Base-by-base conservation (phyloP, 2,113 vertebrate genomes). In the Mesoclemmys tuberculata region DNA sequence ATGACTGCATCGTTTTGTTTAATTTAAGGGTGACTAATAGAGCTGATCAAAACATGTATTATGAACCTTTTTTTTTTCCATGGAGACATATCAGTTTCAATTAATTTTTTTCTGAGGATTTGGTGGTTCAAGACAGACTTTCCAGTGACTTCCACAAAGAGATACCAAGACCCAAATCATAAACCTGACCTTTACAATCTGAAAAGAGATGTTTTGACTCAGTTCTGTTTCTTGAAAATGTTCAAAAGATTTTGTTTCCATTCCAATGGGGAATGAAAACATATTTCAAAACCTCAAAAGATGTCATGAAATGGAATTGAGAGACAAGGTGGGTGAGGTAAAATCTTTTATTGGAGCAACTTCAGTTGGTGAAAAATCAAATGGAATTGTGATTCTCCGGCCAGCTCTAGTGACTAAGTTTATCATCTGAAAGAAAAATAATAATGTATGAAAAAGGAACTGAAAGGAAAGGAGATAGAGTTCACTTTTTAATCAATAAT, bases 231-330 rank as follows among this genome's bases (percentile, higher is more conserved):
- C 44, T 9, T 16, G 46, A 80, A 80, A 10, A 48, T 44, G 38
- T 75, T 74, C n/a, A 88, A 88, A 18, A 82, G 19, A 10, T 41
- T 94, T 10, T 90, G 16, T 4, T 49, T 49, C 51, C 90, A 80
- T 71, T 77, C 9, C 4, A 54, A 1, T 87, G 58, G 86, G 35
- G 58, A 93, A 78, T 13, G 2, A 8, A 80, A 78, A 51, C 11
- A 0, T 7, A 16, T 64, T 12, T 46, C 77, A 48, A 90, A 87
- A 11, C 9, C 16, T 87, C 0, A 0, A 35, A 48, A 83, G 21
- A 21, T 27, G 78, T 14, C 7, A 68, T 68, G 61, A 68, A 68
- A 68, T 68, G 61, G 61, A 68, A 35, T 35, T 68, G 14, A 68
- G 31, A n/a, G 61, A 68, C 35, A 68, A 68, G 35, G 61, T 68